These are phyloP conservation scores for Dorcus hopei DNA, from an alignment of 2,888 invertebrate genomes.

Conservation along the genomic window DNA sequence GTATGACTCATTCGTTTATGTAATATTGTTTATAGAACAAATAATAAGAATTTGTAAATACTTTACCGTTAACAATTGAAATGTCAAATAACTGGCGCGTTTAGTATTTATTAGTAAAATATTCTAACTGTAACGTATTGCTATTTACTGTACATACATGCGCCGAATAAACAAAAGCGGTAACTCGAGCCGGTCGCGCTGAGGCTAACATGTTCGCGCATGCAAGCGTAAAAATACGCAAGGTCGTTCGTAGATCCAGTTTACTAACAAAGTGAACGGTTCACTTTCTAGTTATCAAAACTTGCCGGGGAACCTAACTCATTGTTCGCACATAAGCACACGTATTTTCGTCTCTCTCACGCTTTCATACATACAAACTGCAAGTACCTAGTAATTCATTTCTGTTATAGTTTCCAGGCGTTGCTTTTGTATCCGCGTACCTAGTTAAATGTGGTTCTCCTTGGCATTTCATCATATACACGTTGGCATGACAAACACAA, in stretches of 20 bases:
- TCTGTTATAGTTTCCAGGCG: slow-evolving; percentile 4
- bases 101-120: too few species aligned
- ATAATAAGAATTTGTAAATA: too few species aligned
- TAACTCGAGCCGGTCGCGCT: too few species aligned
- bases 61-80: too few species aligned
- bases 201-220: not conserved
- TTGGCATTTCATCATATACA: slow-evolving; percentile 39
- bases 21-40: too few species aligned
- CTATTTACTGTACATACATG: too few species aligned
- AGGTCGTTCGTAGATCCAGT: slow-evolving; percentile 39
- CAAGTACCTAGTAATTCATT: slow-evolving; percentile 3
- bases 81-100: too few species aligned
- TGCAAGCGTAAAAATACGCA: slow-evolving; percentile 21
- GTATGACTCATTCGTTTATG: too few species aligned
- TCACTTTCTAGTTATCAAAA: slow-evolving; percentile 31
- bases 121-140: too few species aligned
- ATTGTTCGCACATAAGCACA: too few species aligned
- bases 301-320: not conserved
- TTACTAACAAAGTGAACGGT: slow-evolving; percentile 35
- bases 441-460: slow-evolving; percentile 36
- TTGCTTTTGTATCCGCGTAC: slow-evolving; percentile 21
- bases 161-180: not conserved
- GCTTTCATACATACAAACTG: not conserved
- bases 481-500: slow-evolving; percentile 9
- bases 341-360: not conserved